Base-by-base conservation (phyloP, 2,797 vertebrate genomes). In the Steatocranus sp. region DNA sequence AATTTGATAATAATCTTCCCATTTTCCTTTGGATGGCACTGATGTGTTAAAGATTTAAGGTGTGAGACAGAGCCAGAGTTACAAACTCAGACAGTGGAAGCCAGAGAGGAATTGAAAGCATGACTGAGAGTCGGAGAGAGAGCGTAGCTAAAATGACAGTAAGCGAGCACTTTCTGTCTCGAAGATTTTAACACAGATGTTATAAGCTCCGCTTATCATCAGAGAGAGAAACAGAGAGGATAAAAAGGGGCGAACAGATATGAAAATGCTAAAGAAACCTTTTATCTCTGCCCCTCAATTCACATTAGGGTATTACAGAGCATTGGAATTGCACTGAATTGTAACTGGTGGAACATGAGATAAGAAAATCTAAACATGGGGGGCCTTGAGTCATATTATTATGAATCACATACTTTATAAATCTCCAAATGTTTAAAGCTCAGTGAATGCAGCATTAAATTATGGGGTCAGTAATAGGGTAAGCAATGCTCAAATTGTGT, bases 141-240 rank as follows among this genome's bases (percentile, higher is more conserved):
- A 86, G 66, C 11, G 7, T 18, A 46, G 48, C 83, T 79, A 90
- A 87, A 92, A 89, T 93, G 84, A 86, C 84, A 88, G 86, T 70
- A 76, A 85, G 84, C 11, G 25, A 83, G 85, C 81, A 82, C 79
- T 89, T 92, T 90, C 77, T 86, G 87, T 90, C 86, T 81, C 25
- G 1, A 75, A 91, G 83, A 91, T 88, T 90, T 82, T 87, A 81
- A 80, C 88, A 87, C 70, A 88, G 89, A 94, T 93, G 90, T 89
- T 54, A 58, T 82, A 83, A 91, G 75, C 88, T 83, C 74, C 76
- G 79, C 90, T 93, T 93, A 93, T 92, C 89, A 87, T 81, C 88
- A 83, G 46, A 90, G 50, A 80, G 61, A 85, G 78, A 89, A 82
- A 90, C 81, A 90, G 20, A 68, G 74, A 86, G 82, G 75, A 88